Conservation (phyloP, 2,113 vertebrate species). For the Rhizomys pruinosus region DNA sequence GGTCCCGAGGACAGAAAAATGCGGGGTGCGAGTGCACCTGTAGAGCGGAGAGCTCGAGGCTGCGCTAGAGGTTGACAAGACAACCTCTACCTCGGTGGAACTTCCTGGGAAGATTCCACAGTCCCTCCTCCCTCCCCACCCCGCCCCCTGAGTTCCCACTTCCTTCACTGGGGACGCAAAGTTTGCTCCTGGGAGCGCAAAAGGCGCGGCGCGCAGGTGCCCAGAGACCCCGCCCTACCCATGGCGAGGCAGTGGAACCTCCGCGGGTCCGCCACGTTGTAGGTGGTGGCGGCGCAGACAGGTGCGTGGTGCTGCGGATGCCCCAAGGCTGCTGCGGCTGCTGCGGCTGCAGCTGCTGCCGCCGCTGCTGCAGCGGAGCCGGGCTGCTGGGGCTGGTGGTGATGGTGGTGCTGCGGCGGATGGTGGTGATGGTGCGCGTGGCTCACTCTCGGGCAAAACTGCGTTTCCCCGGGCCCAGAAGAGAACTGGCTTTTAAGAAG, state of each 20-base stretch:
- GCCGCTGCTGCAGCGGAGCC: conserved; percentile 56
- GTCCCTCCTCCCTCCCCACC: background rate
- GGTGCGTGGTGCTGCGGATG: conserved; percentile 93
- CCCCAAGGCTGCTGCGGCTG: conserved; percentile 86
- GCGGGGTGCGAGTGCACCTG: background rate
- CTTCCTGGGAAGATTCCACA: background rate
- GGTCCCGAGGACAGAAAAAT: background rate
- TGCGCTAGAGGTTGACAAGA: background rate
- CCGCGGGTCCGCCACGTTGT: conserved; percentile 95
- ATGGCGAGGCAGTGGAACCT: conserved; percentile 97
- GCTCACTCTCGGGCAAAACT: conserved; percentile 91
- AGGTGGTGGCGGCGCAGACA: conserved; percentile 93
- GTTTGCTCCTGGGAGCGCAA: conserved; percentile 17
- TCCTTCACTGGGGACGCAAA: background rate
- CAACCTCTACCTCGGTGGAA: conserved; percentile 9
- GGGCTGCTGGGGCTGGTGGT: conserved; percentile 75
- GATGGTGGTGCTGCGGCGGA: conserved; percentile 74
- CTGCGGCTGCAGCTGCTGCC: conserved; percentile 67
- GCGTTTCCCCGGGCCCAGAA: conserved; percentile 87
- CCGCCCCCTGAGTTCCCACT: background rate
- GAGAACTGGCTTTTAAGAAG: conserved; percentile 94
- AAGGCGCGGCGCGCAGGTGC: conserved; percentile 26
- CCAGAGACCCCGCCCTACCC: conserved; percentile 87
- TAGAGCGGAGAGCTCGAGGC: background rate
- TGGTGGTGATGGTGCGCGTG: conserved; percentile 85